Evolutionary conservation across 2,797 vertebrate species (phyloP).

Genomic region (Hippocampus kuda): DNA sequence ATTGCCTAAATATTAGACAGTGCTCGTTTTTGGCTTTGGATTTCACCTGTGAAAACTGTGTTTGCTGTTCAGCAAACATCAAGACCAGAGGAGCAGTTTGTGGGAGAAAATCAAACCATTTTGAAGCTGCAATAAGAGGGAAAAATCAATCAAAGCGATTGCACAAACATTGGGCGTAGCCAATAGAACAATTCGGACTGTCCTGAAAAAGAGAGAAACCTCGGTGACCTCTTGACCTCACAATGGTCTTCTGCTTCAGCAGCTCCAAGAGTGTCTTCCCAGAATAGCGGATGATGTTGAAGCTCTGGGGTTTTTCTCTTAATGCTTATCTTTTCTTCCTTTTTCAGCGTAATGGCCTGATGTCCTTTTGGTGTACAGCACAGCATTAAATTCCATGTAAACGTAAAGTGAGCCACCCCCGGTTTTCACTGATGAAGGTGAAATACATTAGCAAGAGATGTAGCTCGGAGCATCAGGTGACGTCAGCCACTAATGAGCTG

Average conservation of each 20-base stretch:
- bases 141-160: too few relatives aligned
- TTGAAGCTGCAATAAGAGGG: too few relatives aligned
- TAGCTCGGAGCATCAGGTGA: slow-evolving; percentile 2
- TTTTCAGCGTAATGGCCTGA: neutral
- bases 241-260: neutral
- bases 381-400: neutral
- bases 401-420: neutral
- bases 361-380: neutral
- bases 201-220: neutral
- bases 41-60: too few relatives aligned
- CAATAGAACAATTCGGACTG: too few relatives aligned
- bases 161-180: too few relatives aligned
- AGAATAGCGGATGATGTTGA: slow-evolving; percentile 1
- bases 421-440: slow-evolving; percentile 2
- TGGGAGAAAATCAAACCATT: too few relatives aligned
- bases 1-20: too few relatives aligned
- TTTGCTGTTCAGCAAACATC: too few relatives aligned
- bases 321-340: neutral
- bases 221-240: neutral
- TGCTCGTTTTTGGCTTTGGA: too few relatives aligned
- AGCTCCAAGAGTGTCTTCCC: neutral
- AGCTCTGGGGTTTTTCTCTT: neutral
- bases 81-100: too few relatives aligned
- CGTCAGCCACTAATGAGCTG: slow-evolving; percentile 4
- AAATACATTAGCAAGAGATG: neutral